Conservation (phyloP, 2,888 invertebrate species). For the Agrochola circellaris region DNA sequence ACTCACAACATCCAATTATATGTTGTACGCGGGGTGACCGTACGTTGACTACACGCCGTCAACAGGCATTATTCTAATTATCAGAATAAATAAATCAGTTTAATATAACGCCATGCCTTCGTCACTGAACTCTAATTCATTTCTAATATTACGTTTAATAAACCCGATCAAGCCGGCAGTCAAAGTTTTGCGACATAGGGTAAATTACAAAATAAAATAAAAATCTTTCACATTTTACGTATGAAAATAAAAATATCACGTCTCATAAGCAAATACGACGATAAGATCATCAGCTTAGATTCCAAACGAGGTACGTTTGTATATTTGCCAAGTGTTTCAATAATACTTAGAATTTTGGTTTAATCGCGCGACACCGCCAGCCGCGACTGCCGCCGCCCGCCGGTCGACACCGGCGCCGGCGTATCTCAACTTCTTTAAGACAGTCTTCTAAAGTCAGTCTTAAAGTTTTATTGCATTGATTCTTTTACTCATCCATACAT, state of each 20-base stretch:
- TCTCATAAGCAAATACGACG: slow-evolving; percentile 66
- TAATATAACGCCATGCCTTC: slow-evolving; percentile 46
- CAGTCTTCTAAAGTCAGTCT: slow-evolving; percentile 91
- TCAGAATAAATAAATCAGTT: slow-evolving; percentile 60
- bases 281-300: slow-evolving; percentile 65
- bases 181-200: slow-evolving; percentile 57
- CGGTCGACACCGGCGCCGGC: slow-evolving; percentile 47
- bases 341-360: slow-evolving; percentile 80
- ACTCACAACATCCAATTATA: slow-evolving; percentile 36
- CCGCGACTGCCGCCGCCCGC: slow-evolving; percentile 51
- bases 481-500: slow-evolving; percentile 80
- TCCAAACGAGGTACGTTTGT: slow-evolving; percentile 58
- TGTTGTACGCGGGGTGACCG: slow-evolving; percentile 31
- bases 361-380: slow-evolving; percentile 68
- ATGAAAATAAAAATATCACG: slow-evolving; percentile 75
- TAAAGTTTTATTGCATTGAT: slow-evolving; percentile 90
- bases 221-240: slow-evolving; percentile 74
- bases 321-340: slow-evolving; percentile 63
- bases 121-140: slow-evolving; percentile 57
- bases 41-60: slow-evolving; percentile 25
- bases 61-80: slow-evolving; percentile 44
- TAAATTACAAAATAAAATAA: slow-evolving; percentile 60
- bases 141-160: slow-evolving; percentile 56
- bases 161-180: slow-evolving; percentile 67
- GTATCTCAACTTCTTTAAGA: slow-evolving; percentile 83